phyloP scores from a whole-genome alignment of 2,888 invertebrate species.

The Meiosimyza platycephala region DNA sequence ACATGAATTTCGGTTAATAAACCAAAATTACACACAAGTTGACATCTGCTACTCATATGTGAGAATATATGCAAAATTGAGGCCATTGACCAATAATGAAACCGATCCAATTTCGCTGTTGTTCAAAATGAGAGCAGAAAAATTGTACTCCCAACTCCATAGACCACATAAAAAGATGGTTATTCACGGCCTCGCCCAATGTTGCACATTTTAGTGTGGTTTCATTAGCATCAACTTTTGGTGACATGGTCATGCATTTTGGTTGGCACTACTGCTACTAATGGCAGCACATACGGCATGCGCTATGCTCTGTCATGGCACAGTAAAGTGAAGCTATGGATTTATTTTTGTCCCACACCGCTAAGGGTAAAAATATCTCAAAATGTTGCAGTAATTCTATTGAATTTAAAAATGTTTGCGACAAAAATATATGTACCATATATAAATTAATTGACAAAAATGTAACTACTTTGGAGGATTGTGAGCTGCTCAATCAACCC shows the following conservation, averaged over 20 bases:
- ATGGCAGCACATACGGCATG: background rate
- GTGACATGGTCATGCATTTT: background rate
- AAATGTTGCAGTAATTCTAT: conserved; percentile 2
- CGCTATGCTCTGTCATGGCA: background rate
- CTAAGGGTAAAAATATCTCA: background rate
- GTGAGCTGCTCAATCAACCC: background rate
- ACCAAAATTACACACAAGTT: background rate
- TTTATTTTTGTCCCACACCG: background rate
- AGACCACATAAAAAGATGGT: no score
- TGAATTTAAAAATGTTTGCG: background rate
- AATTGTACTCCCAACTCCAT: background rate
- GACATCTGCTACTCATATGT: background rate
- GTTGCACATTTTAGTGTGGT: background rate
- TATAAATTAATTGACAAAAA: conserved; percentile 17
- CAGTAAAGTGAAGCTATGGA: background rate
- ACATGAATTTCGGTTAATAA: background rate
- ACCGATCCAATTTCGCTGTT: no score
- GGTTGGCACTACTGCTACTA: no score
- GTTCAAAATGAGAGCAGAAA: background rate
- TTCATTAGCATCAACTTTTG: conserved; percentile 12
- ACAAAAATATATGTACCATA: conserved; percentile 7
- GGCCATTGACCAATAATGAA: no score
- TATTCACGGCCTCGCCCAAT: background rate
- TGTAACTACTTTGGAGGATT: background rate
- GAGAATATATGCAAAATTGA: no score